Evolutionary conservation across 2,797 vertebrate species (phyloP), one percentile per base, ranked within the genome.

Genomic region (Synaphobranchus kaupii): DNA sequence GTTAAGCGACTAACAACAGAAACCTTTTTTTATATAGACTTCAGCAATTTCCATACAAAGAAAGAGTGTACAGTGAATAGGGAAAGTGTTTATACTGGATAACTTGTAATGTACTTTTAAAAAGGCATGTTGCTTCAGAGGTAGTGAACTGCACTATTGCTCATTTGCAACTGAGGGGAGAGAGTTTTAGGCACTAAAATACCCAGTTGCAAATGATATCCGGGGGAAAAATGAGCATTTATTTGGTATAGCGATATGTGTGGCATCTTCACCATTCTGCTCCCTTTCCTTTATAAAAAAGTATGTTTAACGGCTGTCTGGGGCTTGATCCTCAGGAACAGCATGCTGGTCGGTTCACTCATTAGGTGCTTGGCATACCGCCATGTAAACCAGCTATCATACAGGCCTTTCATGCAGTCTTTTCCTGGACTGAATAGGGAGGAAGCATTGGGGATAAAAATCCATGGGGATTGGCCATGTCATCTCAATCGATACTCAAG

Each of bases 291-390:
- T 86, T 3, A 22, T 13, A 78, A 56, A 48, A 48, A 0, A 8
- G n/a, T 44, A 47, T 47, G 50, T 54, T 48, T 28, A 80, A 7
- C 44, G 47, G 15, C 84, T 48, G 84, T 20, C 63, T 68, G 44
- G 60, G 60, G 63, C 47, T 52, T 13, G 44, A 56, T 31, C 10
- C 12, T 54, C 82, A 83, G 50, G 28, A 17, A 78, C 73, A 39
- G 39, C 17, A 17, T 78, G 17, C 94, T 94, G 94, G 94, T 93
- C 94, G 94, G 94, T 94, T 92, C 92, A 94, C 95, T 95, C 94
- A 94, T 92, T 93, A 86, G 93, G 94, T 94, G 94, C 94, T 31
- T 88, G 9, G 25, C 84, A 10, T 6, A 71, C 20, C 63, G 44
- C 25, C 31, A 66, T 68, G 15, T 0, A 25, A 50, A 85, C 25